phyloP scores from a whole-genome alignment of 2,113 vertebrate genomes.

The Meriones unguiculatus region DNA sequence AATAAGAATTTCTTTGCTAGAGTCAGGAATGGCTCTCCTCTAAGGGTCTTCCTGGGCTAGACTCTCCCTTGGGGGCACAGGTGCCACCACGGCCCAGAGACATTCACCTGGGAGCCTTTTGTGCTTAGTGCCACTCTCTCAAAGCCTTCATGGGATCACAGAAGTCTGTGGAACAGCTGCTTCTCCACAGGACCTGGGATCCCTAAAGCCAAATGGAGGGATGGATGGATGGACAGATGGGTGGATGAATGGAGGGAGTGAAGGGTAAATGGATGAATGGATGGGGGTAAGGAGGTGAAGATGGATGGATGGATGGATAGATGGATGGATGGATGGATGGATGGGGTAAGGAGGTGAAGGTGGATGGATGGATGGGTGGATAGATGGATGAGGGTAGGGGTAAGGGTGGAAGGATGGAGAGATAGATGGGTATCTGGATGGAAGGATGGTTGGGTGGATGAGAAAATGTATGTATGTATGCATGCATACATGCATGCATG shows the following conservation, averaged over 20 bases:
- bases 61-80: neutral
- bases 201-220: neutral
- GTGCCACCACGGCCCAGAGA: neutral
- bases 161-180: neutral
- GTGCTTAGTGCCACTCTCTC: neutral
- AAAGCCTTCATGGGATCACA: neutral
- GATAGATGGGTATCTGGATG: neutral
- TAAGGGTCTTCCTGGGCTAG: neutral
- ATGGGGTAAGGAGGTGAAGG: neutral
- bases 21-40: neutral
- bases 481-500: neutral
- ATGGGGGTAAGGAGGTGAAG: neutral
- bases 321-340: neutral
- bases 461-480: neutral
- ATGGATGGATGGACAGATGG: neutral
- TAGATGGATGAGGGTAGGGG: neutral
- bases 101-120: neutral
- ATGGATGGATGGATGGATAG: neutral
- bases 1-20: neutral
- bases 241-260: neutral
- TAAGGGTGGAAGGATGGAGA: neutral
- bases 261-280: neutral
- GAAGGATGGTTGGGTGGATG: neutral
- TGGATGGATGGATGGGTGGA: neutral
- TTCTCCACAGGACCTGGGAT: neutral